phyloP scores from a whole-genome alignment of 2,113 vertebrate genomes.

The Calyptomena viridis region DNA sequence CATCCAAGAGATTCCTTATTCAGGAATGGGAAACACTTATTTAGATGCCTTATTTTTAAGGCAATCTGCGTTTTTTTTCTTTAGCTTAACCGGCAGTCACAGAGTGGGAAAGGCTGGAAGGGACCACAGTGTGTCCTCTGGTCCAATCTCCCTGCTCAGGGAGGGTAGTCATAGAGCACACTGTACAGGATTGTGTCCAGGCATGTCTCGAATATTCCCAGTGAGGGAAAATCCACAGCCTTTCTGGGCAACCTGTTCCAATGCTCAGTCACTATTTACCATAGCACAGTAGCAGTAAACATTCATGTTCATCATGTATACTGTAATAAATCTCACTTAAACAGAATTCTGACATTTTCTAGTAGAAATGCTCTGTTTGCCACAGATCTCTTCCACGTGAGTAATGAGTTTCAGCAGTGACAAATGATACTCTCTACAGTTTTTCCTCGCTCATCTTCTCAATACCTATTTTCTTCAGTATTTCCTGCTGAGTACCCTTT shows the following conservation, averaged over 20 bases:
- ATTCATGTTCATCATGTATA: not conserved
- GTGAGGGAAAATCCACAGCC: not conserved
- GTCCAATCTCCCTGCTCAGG: not conserved
- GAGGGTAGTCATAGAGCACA: not conserved
- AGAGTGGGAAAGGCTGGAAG: not conserved
- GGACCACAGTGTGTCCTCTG: not conserved
- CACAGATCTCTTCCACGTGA: not conserved
- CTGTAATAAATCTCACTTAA: constrained; percentile 17
- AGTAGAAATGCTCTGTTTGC: not conserved
- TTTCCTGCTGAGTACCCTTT: constrained; percentile 39
- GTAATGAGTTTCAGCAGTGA: constrained; percentile 36
- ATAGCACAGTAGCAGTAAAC: not conserved
- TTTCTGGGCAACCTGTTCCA: not conserved
- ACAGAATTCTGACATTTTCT: not conserved
- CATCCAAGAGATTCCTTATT: not conserved
- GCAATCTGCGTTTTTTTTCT: not conserved
- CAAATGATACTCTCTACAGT: constrained; percentile 13
- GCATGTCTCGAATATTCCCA: not conserved
- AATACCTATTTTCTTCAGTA: constrained; percentile 19
- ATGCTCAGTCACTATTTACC: not conserved
- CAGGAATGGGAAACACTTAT: not conserved
- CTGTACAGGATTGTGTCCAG: not conserved
- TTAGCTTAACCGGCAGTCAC: not conserved
- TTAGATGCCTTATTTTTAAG: constrained; percentile 13
- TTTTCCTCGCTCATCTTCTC: constrained; percentile 53